phyloP scores from a whole-genome alignment of 2,113 vertebrate species.

The Cyanocitta stelleri region DNA sequence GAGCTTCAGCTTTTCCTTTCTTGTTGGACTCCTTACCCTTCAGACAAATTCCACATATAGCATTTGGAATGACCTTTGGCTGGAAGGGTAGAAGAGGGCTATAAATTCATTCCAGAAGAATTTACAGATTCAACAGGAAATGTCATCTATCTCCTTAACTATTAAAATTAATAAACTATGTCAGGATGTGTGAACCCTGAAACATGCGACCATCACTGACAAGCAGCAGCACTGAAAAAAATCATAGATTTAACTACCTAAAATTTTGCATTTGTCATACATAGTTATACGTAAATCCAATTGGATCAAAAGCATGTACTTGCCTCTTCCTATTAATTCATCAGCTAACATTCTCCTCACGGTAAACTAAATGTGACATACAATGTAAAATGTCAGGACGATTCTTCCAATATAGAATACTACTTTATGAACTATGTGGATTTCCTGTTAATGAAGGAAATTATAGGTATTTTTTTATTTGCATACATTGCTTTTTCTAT shows the following conservation, averaged over 20 bases:
- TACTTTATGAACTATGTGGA: background rate
- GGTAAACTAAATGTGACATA: background rate
- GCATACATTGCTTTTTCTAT: background rate
- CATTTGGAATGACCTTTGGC: slow-evolving; percentile 99
- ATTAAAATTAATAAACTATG: background rate
- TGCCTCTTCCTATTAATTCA: background rate
- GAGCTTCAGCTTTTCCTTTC: slow-evolving; percentile 92
- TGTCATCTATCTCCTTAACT: slow-evolving; percentile 35
- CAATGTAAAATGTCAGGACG: background rate
- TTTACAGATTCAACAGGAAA: slow-evolving; percentile 68
- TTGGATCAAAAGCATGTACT: background rate
- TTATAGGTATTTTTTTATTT: background rate
- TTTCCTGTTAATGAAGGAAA: background rate
- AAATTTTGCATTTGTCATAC: background rate
- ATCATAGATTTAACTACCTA: background rate
- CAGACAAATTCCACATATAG: slow-evolving; percentile 99
- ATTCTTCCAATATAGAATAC: background rate
- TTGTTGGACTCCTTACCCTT: slow-evolving; percentile 99
- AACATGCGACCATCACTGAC: background rate
- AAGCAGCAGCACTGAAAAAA: background rate
- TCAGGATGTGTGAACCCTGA: background rate
- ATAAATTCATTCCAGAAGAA: slow-evolving; percentile 87
- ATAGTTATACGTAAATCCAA: background rate
- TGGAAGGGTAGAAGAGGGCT: slow-evolving; percentile 99
- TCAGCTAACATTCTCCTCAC: background rate